Conservation (phyloP, 2,113 vertebrate genomes). For the Calidris pugnax region DNA sequence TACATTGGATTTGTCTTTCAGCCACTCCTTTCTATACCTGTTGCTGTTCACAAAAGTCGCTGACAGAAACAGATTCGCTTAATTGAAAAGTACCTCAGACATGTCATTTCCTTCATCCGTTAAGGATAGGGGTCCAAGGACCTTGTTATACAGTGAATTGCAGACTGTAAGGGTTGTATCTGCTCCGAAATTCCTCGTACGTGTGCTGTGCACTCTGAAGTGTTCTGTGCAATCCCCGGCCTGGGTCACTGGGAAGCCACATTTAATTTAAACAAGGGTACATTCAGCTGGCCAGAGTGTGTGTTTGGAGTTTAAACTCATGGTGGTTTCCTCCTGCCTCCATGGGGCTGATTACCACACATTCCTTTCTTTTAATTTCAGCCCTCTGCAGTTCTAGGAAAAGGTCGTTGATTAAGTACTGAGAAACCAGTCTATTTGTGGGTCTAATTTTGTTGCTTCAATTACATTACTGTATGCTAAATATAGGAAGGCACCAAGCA, state of each 20-base stretch:
- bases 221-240: neutral
- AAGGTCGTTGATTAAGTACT: slow-evolving; percentile 59
- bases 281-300: neutral
- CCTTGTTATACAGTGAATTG: neutral
- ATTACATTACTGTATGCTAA: slow-evolving; percentile 67
- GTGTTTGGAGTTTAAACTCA: slow-evolving; percentile 20
- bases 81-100: neutral
- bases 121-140: neutral
- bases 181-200: neutral
- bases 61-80: neutral
- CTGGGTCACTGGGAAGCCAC: neutral
- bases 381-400: slow-evolving; percentile 63
- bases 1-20: neutral
- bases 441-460: slow-evolving; percentile 59
- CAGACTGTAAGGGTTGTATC: neutral
- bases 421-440: slow-evolving; percentile 59
- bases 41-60: neutral
- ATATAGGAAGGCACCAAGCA: slow-evolving; percentile 59
- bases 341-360: slow-evolving; percentile 46
- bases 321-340: slow-evolving; percentile 36
- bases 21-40: neutral
- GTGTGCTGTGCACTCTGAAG: neutral
- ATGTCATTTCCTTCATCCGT: neutral
- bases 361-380: slow-evolving; percentile 70
- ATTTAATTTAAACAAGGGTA: neutral